These are phyloP conservation scores for Melanostoma mellinum DNA, from an alignment of 2,888 invertebrate species.

Conservation along the genomic window DNA sequence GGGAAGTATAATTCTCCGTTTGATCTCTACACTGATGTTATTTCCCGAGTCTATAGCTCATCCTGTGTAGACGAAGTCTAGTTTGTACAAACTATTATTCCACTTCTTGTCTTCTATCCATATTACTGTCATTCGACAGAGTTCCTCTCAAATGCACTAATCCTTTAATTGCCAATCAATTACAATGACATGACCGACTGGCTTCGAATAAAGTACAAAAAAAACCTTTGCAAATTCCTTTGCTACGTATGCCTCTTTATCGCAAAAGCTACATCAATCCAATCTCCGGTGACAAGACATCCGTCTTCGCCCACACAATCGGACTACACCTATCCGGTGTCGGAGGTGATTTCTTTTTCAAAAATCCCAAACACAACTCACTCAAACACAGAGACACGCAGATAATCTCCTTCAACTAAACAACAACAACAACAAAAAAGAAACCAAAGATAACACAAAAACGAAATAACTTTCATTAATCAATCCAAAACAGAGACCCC, in stretches of 20 bases:
- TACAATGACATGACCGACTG: conserved; percentile 4
- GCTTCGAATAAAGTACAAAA: conserved; percentile 7
- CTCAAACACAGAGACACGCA: conserved; percentile 15
- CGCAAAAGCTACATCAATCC: conserved; percentile 31
- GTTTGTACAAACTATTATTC: too few relatives aligned
- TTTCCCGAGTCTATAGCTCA: too few relatives aligned
- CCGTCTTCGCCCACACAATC: conserved; percentile 62
- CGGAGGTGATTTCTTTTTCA: not conserved
- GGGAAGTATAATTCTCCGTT: too few relatives aligned
- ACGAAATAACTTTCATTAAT: conserved; percentile 68
- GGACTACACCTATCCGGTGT: not conserved
- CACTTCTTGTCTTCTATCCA: too few relatives aligned
- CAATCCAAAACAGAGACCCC: conserved; percentile 55
- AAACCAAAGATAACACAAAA: conserved; percentile 58
- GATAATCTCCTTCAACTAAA: conserved; percentile 6
- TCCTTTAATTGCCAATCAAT: conserved; percentile 41
- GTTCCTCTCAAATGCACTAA: conserved; percentile 10
- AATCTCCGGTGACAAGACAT: conserved; percentile 68
- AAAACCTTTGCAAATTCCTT: not conserved
- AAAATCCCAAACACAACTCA: conserved; percentile 43
- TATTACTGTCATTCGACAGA: too few relatives aligned
- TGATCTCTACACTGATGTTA: too few relatives aligned
- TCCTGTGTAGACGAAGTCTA: too few relatives aligned
- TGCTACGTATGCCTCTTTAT: conserved; percentile 11
- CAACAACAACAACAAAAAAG: conserved; percentile 12